Evolutionary conservation across 1,140 invertebrate species (phyloP).

Genomic region (Carcinoscorpius rotundicauda): DNA sequence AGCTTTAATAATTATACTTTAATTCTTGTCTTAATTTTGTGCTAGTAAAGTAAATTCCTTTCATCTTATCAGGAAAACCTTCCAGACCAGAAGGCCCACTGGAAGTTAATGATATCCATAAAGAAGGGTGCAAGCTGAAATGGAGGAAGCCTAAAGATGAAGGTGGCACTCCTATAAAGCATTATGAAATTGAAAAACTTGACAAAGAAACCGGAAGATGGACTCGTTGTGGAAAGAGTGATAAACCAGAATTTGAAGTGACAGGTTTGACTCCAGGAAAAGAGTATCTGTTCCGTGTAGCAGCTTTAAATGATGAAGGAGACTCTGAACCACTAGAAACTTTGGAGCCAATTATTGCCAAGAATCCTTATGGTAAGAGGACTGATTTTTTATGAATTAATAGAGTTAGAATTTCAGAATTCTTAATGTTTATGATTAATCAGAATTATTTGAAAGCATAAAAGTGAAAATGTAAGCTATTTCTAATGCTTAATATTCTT

Average conservation of each 20-base stretch:
- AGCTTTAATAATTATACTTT: constrained; percentile 55
- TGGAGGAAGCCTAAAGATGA: constrained; percentile 89
- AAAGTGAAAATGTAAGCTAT: too few species aligned
- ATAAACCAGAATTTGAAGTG: constrained; percentile 69
- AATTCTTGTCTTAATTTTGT: constrained; percentile 62
- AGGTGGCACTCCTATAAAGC: constrained; percentile 81
- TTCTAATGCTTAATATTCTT: too few species aligned
- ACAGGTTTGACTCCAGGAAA: constrained; percentile 77
- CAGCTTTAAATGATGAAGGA: constrained; percentile 89
- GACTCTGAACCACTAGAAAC: constrained; percentile 86
- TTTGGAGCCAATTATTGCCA: constrained; percentile 69
- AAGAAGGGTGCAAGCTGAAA: constrained; percentile 69
- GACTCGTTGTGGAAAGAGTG: constrained; percentile 66
- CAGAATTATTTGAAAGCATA: too few species aligned
- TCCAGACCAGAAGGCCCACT: constrained; percentile 74
- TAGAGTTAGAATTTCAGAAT: too few species aligned
- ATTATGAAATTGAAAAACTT: constrained; percentile 91
- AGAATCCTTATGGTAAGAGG: constrained; percentile 88
- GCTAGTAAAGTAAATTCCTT: too few species aligned
- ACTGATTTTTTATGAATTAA: neutral
- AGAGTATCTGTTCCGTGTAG: constrained; percentile 93
- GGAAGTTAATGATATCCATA: constrained; percentile 70
- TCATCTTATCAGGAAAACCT: constrained; percentile 41
- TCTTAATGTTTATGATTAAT: too few species aligned
- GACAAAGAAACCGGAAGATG: constrained; percentile 79